A percentile compares a stretch with the other conserved stretches of the same genome.
phyloP scores from a whole-genome alignment of 1,140 invertebrate genomes.

The Aphelinus atriplicis region DNA sequence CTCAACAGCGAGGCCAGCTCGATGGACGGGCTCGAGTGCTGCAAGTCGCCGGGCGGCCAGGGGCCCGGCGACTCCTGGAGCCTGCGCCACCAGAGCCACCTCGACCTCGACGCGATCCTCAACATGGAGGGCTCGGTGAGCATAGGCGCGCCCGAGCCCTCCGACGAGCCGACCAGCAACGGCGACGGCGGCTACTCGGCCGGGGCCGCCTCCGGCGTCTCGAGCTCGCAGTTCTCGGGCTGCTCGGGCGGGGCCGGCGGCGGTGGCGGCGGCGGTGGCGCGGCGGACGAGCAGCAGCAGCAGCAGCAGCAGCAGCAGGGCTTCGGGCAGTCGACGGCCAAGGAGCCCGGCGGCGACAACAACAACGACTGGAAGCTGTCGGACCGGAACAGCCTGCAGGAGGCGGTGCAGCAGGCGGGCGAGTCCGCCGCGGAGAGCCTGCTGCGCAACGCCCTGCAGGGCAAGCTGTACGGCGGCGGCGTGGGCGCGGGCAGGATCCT shows the following conservation, averaged over 20 bases:
- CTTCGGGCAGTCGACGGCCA: constrained; percentile 66
- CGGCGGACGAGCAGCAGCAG: constrained; percentile 46
- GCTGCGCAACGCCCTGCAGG: constrained; percentile 82
- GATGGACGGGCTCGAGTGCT: constrained; percentile 63
- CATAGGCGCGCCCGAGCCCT: not conserved
- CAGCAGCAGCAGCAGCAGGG: constrained; percentile 46
- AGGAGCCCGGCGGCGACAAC: constrained; percentile 70
- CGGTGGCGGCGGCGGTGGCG: constrained; percentile 61
- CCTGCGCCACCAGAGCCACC: constrained; percentile 51
- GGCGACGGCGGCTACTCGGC: constrained; percentile 34
- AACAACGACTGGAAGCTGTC: constrained; percentile 84
- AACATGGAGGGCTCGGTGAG: constrained; percentile 58
- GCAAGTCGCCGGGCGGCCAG: constrained; percentile 58
- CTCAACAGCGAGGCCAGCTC: constrained; percentile 69
- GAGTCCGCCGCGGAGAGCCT: constrained; percentile 75
- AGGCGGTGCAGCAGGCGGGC: constrained; percentile 61
- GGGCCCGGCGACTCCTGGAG: constrained; percentile 57
- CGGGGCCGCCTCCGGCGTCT: constrained; percentile 1
- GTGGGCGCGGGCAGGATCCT: not conserved
- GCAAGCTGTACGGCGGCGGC: constrained; percentile 64
- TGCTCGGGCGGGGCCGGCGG: too few relatives aligned
- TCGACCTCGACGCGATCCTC: constrained; percentile 65
- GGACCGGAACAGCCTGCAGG: constrained; percentile 74
- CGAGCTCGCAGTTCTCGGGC: constrained; percentile 65
- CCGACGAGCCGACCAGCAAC: constrained; percentile 24